Base-by-base conservation (phyloP, 2,888 invertebrate genomes). In the Belgica antarctica region DNA sequence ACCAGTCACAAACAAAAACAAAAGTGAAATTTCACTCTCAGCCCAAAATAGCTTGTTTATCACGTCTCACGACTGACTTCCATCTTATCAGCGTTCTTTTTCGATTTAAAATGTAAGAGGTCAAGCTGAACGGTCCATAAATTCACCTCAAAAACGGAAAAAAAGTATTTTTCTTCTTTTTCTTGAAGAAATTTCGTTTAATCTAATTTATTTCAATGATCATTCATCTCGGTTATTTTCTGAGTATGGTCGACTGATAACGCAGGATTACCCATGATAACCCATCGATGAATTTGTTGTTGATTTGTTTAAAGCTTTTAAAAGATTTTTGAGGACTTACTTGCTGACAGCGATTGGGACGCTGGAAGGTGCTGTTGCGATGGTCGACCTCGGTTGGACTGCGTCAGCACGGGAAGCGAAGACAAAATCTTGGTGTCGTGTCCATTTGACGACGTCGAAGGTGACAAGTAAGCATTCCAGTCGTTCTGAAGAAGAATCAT, bases 341-440 rank as follows among this genome's bases (percentile, higher is more conserved):
- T 86, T 78, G 88, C 87, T 75, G 87, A 83, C 73, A 89, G 82
- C 73, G 87, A 87, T 72, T 88, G 87, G 71, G 89, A 85, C 57
- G 89, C 88, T 71, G 86, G 85, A 62, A 86, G 80, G 75, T 84
- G 82, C 78, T 31, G 83, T 78, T 63, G 81, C 80, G 73, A 78
- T 76, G 72, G 76, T 76, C 73, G 74, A 71, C 73, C 81, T 78
- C 76, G 81, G 72, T 71, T 74, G 73, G 69, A 5, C n/a, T 46
- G 65, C 12, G 52, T 22, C 1, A 28, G 52, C 3, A 28, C 65
- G 25, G 65, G 15, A 1, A n/a, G 47, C 1, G 41, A n/a, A 17
- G 52, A 27, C 3, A 41, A 12, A 15, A 10, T 27, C 28, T 59
- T 59, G 17, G 41, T 22, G 7, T 70, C 59, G 27, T 59, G 61